phyloP scores from a whole-genome alignment of 2,113 vertebrate species.

The Trichechus manatus region DNA sequence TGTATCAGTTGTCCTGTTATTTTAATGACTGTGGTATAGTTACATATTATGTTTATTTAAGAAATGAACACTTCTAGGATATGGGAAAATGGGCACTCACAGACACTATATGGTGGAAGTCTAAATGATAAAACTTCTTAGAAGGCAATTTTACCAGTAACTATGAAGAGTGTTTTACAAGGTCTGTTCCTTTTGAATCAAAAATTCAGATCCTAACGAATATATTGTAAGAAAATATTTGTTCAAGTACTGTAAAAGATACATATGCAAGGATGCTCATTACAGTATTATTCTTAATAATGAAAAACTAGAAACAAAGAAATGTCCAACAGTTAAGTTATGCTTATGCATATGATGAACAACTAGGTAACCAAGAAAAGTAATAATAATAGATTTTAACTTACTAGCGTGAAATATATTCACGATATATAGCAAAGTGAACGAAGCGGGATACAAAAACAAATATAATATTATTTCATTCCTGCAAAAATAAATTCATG shows the following conservation, averaged over 20 bases:
- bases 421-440: slow-evolving; percentile 39
- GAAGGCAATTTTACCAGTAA: slow-evolving; percentile 41
- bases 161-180: slow-evolving; percentile 34
- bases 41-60: slow-evolving; percentile 57
- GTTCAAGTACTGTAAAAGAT: background rate
- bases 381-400: slow-evolving; percentile 56
- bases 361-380: slow-evolving; percentile 37
- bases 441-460: slow-evolving; percentile 2
- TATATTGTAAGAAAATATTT: slow-evolving; percentile 33
- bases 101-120: background rate
- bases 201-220: slow-evolving; percentile 21
- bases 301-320: slow-evolving; percentile 42
- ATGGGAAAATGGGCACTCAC: background rate
- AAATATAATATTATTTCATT: slow-evolving; percentile 41
- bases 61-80: slow-evolving; percentile 42
- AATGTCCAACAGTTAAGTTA: slow-evolving; percentile 25
- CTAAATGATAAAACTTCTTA: slow-evolving; percentile 53
- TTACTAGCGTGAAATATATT: slow-evolving; percentile 52
- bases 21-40: background rate
- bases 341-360: background rate
- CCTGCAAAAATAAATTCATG: slow-evolving; percentile 37
- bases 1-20: slow-evolving; percentile 43
- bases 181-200: slow-evolving; percentile 30
- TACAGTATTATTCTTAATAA: slow-evolving; percentile 36
- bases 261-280: background rate